phyloP scores from a whole-genome alignment of 2,797 vertebrate species.

The Oryzias sinensis region DNA sequence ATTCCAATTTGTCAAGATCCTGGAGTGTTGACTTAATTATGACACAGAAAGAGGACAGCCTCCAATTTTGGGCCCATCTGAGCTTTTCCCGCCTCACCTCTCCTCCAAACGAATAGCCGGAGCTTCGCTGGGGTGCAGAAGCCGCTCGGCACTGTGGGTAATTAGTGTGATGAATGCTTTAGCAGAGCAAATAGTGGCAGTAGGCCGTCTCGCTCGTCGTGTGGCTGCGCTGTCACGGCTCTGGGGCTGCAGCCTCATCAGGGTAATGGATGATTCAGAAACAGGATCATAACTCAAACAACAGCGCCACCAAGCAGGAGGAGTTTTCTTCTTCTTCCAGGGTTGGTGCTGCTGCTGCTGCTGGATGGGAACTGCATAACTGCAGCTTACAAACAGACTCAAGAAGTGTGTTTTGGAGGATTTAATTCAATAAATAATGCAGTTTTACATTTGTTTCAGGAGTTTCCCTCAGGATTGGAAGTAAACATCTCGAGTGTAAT shows the following conservation, averaged over 20 bases:
- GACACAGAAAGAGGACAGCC: slow-evolving; percentile 51
- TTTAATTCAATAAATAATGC: too few species aligned
- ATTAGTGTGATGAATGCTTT: slow-evolving; percentile 77
- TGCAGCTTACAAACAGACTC: slow-evolving; percentile 13
- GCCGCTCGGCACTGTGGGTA: slow-evolving; percentile 69
- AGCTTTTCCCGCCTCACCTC: slow-evolving; percentile 59
- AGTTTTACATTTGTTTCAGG: slow-evolving; percentile 12
- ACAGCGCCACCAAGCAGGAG: slow-evolving; percentile 38
- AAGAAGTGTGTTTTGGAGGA: too few species aligned
- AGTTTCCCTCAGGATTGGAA: slow-evolving; percentile 35
- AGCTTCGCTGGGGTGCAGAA: slow-evolving; percentile 53
- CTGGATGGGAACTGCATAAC: slow-evolving; percentile 23
- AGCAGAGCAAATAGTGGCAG: slow-evolving; percentile 71
- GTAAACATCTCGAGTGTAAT: slow-evolving; percentile 54
- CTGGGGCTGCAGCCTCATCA: slow-evolving; percentile 66
- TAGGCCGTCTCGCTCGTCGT: slow-evolving; percentile 62
- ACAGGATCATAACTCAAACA: slow-evolving; percentile 59
- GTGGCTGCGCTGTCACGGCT: slow-evolving; percentile 66
- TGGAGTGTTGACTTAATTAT: slow-evolving; percentile 65
- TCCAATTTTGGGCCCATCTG: slow-evolving; percentile 61
- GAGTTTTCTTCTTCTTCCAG: not conserved
- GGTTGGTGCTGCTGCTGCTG: not conserved
- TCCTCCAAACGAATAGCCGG: slow-evolving; percentile 59
- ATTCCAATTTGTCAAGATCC: slow-evolving; percentile 73
- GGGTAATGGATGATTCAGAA: slow-evolving; percentile 71